Conservation (phyloP, 2,113 vertebrate genomes). For the Megatriorchis doriae region DNA sequence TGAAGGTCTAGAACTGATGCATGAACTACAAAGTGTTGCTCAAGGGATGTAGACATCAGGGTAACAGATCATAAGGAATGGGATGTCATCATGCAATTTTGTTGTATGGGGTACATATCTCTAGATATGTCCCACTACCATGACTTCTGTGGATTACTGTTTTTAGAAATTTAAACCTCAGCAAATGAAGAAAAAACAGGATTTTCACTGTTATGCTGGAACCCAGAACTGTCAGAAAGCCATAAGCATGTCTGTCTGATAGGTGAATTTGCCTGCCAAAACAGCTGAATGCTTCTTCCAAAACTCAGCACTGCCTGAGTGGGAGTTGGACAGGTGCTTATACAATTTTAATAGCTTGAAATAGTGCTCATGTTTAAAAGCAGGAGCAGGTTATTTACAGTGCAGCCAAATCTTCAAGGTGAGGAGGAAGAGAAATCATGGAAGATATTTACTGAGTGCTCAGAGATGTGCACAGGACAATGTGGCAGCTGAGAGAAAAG, state of each 20-base stretch:
- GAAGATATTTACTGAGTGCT: not conserved
- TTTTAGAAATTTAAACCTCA: not conserved
- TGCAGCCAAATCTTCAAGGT: not conserved
- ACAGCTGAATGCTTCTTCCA: not conserved
- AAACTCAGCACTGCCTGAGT: not conserved
- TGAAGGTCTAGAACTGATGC: not conserved
- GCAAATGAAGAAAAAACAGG: not conserved
- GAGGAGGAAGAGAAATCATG: not conserved
- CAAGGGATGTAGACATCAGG: not conserved
- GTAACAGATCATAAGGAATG: not conserved
- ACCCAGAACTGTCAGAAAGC: not conserved
- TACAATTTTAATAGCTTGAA: slow-evolving; percentile 11
- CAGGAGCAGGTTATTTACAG: not conserved
- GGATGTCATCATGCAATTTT: not conserved
- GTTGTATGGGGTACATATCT: not conserved
- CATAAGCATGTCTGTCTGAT: not conserved
- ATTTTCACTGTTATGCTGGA: not conserved
- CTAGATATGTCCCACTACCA: not conserved
- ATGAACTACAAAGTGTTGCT: not conserved
- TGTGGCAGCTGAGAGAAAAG: not conserved
- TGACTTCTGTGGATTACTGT: not conserved
- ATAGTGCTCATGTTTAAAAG: not conserved
- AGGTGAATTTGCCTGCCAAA: not conserved
- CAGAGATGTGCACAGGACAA: not conserved
- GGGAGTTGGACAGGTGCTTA: not conserved